Evolutionary conservation across 2,797 vertebrate genomes (phyloP).

Genomic region (Lagodon rhomboides): DNA sequence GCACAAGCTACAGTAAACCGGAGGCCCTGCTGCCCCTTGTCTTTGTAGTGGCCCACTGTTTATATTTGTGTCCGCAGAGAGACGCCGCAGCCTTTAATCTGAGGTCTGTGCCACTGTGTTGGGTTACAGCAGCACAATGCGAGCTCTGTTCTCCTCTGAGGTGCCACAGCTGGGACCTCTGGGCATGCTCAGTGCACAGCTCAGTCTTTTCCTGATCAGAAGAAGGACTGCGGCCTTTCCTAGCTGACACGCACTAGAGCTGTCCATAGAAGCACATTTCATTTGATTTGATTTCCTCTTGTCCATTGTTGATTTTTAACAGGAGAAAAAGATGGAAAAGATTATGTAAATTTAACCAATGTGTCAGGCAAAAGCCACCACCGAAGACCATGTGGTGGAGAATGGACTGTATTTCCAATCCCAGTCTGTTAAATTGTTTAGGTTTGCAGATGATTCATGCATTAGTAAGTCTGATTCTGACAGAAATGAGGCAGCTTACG

Average conservation of each 20-base stretch:
- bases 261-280: conserved; percentile 10
- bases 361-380: neutral
- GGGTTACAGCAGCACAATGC: conserved; percentile 77
- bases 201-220: conserved; percentile 55
- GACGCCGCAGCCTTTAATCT: conserved; percentile 72
- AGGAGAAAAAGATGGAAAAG: neutral
- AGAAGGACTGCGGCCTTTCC: conserved; percentile 32
- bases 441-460: neutral
- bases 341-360: conserved; percentile 4
- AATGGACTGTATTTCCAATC: neutral
- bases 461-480: neutral
- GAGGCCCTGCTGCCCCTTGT: conserved; percentile 46
- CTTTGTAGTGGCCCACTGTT: conserved; percentile 63
- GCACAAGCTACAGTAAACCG: conserved; percentile 37
- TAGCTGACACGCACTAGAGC: conserved; percentile 23
- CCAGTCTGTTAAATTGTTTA: neutral
- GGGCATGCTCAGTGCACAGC: conserved; percentile 73
- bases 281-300: conserved; percentile 29
- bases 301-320: conserved; percentile 3
- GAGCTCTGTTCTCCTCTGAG: conserved; percentile 72
- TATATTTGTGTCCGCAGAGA: conserved; percentile 68
- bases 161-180: conserved; percentile 75
- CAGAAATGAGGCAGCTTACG: neutral
- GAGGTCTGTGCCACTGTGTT: conserved; percentile 69
- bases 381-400: conserved; percentile 1